These are phyloP conservation scores for Isaurus tuberculatus DNA, from an alignment of 92 coral and sea anemone genomes.

Conservation along the genomic window DNA sequence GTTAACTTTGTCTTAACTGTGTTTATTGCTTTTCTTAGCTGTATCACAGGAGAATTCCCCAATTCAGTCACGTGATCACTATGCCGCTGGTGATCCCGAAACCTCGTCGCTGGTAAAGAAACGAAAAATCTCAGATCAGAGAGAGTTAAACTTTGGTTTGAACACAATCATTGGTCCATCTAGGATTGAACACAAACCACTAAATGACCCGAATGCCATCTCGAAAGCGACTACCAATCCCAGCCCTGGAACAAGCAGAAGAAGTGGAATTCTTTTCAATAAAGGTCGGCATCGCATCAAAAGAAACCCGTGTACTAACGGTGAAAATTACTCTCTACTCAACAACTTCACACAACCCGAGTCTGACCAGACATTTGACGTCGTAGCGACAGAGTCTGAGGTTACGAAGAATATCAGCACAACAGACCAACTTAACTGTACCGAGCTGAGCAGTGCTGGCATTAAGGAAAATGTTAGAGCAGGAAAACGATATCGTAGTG, in stretches of 20 bases:
- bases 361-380: slow-evolving; percentile 67
- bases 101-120: slow-evolving; percentile 10
- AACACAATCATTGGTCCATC: slow-evolving; percentile 52
- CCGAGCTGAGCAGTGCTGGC: slow-evolving; percentile 14
- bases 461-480: slow-evolving; percentile 59
- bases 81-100: not conserved
- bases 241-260: slow-evolving; percentile 98
- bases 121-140: not conserved
- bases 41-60: slow-evolving; percentile 24
- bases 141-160: slow-evolving; percentile 30
- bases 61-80: slow-evolving; percentile 16
- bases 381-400: slow-evolving; percentile 73
- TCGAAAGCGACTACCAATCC: slow-evolving; percentile 92
- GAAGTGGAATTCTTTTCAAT: slow-evolving; percentile 97
- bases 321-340: slow-evolving; percentile 61
- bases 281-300: slow-evolving; percentile 93
- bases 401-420: slow-evolving; percentile 84
- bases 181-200: slow-evolving; percentile 58
- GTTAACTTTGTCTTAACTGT: not conserved
- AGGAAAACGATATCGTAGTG: slow-evolving; percentile 69
- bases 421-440: slow-evolving; percentile 57
- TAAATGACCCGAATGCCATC: slow-evolving; percentile 50
- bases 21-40: not conserved
- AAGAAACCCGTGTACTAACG: slow-evolving; percentile 80
- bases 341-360: slow-evolving; percentile 75